Evolutionary conservation across 2,113 vertebrate genomes (phyloP), one percentile per base, ranked within the genome.

Genomic region (Phylloscopus trochiloides): DNA sequence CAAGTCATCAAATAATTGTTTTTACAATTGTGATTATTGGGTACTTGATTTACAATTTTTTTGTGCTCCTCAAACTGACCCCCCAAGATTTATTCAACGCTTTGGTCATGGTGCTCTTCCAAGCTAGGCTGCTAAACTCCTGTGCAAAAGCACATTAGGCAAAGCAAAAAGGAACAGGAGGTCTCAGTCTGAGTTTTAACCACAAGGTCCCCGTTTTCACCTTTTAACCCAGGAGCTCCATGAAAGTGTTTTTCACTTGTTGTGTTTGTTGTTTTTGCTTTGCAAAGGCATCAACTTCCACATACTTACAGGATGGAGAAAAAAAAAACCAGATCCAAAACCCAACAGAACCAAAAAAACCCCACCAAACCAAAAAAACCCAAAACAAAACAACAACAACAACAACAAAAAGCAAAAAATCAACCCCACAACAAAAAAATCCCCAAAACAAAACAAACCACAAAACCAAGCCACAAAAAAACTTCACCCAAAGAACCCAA

Each of bases 321-420:
- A 20, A 40, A 40, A 34, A 9, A 21, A 21, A 21, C 2, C 1
- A 12, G 9, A 6, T 1, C 6, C 14, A n/a, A 42, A 55, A 31
- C 9, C 14, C 16, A 45, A 54, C 7, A 26, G 18, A 42, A 71
- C 15, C 1, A 12, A 14, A 9, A 36, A 7, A 81, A 40, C 38
- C 38, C 38, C 38, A 38, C n/a, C 38, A 40, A 42, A 71, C 12
- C 1, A 12, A 14, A 9, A 36, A n/a, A n/a, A n/a, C n/a, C n/a
- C 5, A n/a, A 81, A 34, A 26, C 4, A 9, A 29, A 45, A 19
- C n/a, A n/a, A n/a, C n/a, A n/a, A n/a, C n/a, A 34, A 34, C 34
- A 34, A 34, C 34, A 34, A 34, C 34, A 34, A 34, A 34, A 34
- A 34, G 34, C 34, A 34, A 12, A 14, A 9, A 36, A 7, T n/a